Conservation (phyloP, 2,113 vertebrate genomes). For the Enhydra lutris region DNA sequence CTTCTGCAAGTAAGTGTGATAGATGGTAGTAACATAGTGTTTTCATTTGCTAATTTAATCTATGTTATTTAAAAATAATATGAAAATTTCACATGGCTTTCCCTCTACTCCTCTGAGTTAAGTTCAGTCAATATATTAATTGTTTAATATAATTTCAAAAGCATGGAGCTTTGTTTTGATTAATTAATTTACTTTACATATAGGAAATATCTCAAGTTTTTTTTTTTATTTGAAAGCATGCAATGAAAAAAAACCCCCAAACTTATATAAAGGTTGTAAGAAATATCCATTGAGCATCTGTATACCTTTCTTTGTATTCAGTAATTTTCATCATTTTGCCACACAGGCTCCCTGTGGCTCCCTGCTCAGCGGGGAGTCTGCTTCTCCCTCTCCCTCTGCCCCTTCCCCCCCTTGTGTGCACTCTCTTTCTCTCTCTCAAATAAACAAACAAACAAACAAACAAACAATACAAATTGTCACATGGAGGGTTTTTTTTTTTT, state of each 20-base stretch:
- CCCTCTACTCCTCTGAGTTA: background rate
- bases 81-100: background rate
- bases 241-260: background rate
- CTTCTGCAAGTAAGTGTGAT: background rate
- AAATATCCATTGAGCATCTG: background rate
- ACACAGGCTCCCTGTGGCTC: background rate
- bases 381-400: background rate
- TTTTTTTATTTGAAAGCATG: background rate
- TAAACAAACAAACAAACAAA: background rate
- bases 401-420: background rate
- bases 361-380: background rate
- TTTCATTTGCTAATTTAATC: slow-evolving; percentile 17
- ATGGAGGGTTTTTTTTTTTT: no score
- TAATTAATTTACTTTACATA: background rate
- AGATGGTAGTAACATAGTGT: background rate
- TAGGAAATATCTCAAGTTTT: background rate
- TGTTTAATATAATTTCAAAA: background rate
- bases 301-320: background rate
- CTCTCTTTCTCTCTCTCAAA: background rate
- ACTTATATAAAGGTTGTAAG: background rate
- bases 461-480: background rate
- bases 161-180: background rate
- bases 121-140: background rate
- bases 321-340: background rate
- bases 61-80: background rate